Base-by-base conservation (phyloP, 2,797 vertebrate species). In the Bufotes viridis region DNA sequence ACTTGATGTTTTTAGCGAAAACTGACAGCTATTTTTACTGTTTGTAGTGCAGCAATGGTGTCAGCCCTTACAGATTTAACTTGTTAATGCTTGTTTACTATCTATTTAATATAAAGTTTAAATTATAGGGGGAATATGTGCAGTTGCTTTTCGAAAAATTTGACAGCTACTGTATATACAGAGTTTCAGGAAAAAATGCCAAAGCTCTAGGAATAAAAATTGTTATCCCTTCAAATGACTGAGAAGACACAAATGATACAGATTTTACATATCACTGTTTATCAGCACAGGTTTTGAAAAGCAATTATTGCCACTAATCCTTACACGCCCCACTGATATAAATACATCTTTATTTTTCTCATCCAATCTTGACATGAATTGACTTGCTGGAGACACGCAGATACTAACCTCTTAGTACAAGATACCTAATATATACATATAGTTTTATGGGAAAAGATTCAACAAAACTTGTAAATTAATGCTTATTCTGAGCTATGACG, bases 241-340 rank as follows among this genome's bases (percentile, higher is more conserved):
- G 18, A 70, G 51, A 80, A 42, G 63, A 15, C 51, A 58, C 51
- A 86, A 67, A 70, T 70, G 24, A 86, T 55, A 78, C 22, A 24
- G 22, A 67, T 78, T 85, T 65, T 53, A 67, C 84, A 85, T 76
- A 78, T 34, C 34, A 17, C 72, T 14, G 17, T 84, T 76, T 63
- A 76, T 85, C 83, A 65, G 22, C 18, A 24, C 58, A 53, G 34
- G 53, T 78, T 85, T 53, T 85, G 17, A 85, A 24, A 60, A 49
- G 60, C 49, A 65, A 20, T 55, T 24, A 85, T 85, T 65, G 72
- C 17, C 15, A 53, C 42, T 75, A 85, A 78, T 78, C 34, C 60
- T 65, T 81, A 65, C 22, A 81, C 65, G 18, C 65, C 26, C 57
- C 24, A 11, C 57, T 80, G 26, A 61, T 34, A 61, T 58, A 18